Evolutionary conservation across 2,888 invertebrate species (phyloP), one percentile per base, ranked within the genome.

Genomic region (Acrobasis repandana): DNA sequence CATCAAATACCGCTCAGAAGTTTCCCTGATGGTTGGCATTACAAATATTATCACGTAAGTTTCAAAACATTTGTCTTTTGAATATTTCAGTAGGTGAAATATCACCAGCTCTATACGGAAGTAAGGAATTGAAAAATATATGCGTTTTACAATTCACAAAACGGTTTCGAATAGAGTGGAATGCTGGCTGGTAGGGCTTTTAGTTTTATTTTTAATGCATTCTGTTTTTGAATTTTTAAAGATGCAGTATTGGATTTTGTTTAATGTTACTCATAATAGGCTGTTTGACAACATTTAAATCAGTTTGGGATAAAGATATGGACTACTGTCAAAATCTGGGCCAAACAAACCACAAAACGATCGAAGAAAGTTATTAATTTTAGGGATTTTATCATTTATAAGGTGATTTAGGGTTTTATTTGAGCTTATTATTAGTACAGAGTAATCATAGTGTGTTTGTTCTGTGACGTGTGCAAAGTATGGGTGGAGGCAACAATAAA

Each of bases 11-110:
- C 9, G n/a, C 16, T n/a, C 52, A n/a, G 15, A 36, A 52, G 34
- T 52, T 36, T 16, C 36, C 11, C 11, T 16, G 50, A n/a, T n/a
- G 50, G 50, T 11, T 10, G 14, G 14, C 46, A 56, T 56, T 47
- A 20, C 28, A 56, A 56, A 56, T 46, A 56, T 47, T 47, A 46
- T 46, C 56, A 56, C 56, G 56, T 56, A 47, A 33, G 28, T 47
- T 46, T 15, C 56, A 56, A 56, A 47, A 56, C 47, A 56, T 56
- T 56, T 56, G 56, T 56, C 56, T 47, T 47, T 6, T 56, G 47
- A 56, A 56, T 56, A 56, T 56, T 46, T 47, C 33, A 56, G 28
- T 6, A 47, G 56, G 46, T 46, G 15, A 56, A 43, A 56, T 56
- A 56, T 43, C 33, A 47, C 47, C 15, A 47, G 43, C 5, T 43